A percentile compares a stretch with the other conserved stretches of the same genome.
Evolutionary conservation across 2,113 vertebrate genomes (phyloP).

Genomic region (Chlamydotis undulata): DNA sequence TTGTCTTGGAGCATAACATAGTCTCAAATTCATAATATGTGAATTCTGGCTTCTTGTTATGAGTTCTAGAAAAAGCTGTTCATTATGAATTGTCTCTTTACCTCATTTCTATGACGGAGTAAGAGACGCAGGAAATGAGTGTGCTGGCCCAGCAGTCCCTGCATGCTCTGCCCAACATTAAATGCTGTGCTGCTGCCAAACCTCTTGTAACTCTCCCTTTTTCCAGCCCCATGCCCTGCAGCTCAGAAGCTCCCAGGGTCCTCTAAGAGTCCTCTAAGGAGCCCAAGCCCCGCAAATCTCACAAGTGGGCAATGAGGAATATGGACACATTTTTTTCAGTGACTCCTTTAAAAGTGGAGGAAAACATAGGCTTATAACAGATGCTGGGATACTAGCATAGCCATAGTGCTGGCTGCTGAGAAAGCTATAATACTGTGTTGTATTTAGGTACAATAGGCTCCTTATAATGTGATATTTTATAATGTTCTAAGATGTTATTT

Average conservation of each 20-base stretch:
- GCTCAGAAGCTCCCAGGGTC: background rate
- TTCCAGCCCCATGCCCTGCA: background rate
- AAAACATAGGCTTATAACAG: background rate
- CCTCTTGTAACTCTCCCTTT: background rate
- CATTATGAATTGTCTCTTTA: background rate
- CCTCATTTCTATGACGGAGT: background rate
- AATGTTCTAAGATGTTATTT: background rate
- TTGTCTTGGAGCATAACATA: background rate
- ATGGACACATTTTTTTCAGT: background rate
- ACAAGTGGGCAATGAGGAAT: background rate
- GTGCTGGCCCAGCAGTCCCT: background rate
- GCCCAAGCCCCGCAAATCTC: background rate
- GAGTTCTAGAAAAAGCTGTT: background rate
- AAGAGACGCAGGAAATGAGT: slow-evolving; percentile 8
- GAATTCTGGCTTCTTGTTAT: background rate
- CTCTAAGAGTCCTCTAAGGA: background rate
- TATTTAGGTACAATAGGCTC: background rate
- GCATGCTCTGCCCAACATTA: background rate
- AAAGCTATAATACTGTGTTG: background rate
- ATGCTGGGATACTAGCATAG: background rate
- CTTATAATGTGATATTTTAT: slow-evolving; percentile 15
- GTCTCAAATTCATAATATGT: background rate
- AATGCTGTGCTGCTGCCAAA: background rate
- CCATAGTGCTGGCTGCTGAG: background rate
- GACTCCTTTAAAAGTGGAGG: background rate